Percentiles rank a stretch among this genome's conserved stretches.
phyloP scores from a whole-genome alignment of 2,797 vertebrate species.

The Xenopus petersii region DNA sequence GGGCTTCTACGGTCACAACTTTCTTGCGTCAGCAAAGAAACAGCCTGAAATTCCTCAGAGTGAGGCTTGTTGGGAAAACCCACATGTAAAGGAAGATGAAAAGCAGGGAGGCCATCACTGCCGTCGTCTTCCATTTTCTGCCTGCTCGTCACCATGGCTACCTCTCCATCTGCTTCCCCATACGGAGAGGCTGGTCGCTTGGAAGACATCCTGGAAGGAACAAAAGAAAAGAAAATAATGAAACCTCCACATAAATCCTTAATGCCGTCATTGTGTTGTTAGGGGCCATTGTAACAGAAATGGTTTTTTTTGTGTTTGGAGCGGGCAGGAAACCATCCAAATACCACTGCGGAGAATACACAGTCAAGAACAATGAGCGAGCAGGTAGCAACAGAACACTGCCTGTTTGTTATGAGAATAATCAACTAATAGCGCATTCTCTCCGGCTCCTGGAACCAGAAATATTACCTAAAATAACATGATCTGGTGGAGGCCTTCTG shows the following conservation, averaged over 20 bases:
- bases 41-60: conserved; percentile 79
- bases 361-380: conserved; percentile 77
- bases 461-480: conserved; percentile 70
- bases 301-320: conserved; percentile 78
- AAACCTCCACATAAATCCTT: conserved; percentile 86
- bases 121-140: conserved; percentile 84
- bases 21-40: conserved; percentile 77
- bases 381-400: conserved; percentile 78
- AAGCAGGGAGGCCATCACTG: conserved; percentile 91
- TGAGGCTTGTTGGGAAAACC: conserved; percentile 91
- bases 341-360: conserved; percentile 74
- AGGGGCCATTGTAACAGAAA: conserved; percentile 79
- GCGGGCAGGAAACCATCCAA: conserved; percentile 78
- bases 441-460: conserved; percentile 71
- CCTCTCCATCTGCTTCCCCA: conserved; percentile 99
- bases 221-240: conserved; percentile 80
- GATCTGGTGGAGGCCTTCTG: conserved; percentile 59
- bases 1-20: conserved; percentile 85
- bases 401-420: conserved; percentile 78
- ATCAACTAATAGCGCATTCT: conserved; percentile 72
- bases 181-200: conserved; percentile 99
- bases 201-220: conserved; percentile 99
- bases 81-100: conserved; percentile 96
- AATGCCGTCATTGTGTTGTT: conserved; percentile 79
- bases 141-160: conserved; percentile 99